These are phyloP conservation scores for Hermetia illucens DNA, from an alignment of 1,140 invertebrate species.

Conservation along the genomic window DNA sequence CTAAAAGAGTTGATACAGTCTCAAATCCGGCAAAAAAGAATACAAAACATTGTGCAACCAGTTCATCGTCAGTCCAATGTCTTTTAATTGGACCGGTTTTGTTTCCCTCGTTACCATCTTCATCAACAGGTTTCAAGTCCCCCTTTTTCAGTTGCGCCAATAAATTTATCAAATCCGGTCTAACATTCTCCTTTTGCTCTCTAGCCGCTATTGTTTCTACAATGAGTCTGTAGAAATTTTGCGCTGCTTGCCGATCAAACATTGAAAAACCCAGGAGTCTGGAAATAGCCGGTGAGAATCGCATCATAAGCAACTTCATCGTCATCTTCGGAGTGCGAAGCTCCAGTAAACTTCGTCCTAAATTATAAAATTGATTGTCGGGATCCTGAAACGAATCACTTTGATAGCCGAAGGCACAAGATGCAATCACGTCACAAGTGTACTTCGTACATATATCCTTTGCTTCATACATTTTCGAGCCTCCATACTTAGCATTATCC, in stretches of 20 bases:
- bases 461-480: background rate
- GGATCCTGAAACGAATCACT: conserved; percentile 14
- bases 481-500: too few species aligned
- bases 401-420: conserved; percentile 3
- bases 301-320: conserved; percentile 7
- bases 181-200: conserved; percentile 21
- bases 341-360: too few species aligned
- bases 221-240: conserved; percentile 25
- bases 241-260: conserved; percentile 7
- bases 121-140: conserved; percentile 3
- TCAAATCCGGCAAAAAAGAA: conserved; percentile 27
- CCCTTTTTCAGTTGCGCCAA: conserved; percentile 27
- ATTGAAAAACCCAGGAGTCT: conserved; percentile 13
- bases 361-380: conserved; percentile 16
- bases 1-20: conserved; percentile 20
- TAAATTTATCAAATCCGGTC: conserved; percentile 31
- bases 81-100: background rate
- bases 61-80: conserved; percentile 10
- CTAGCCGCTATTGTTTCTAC: conserved; percentile 24
- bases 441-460: background rate
- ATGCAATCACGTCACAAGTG: background rate
- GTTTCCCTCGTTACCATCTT: background rate
- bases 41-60: conserved; percentile 14
- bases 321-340: background rate
- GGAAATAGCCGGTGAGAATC: conserved; percentile 7